These are phyloP conservation scores for Capitulum mitella DNA, from an alignment of 2,888 invertebrate species.

Conservation along the genomic window DNA sequence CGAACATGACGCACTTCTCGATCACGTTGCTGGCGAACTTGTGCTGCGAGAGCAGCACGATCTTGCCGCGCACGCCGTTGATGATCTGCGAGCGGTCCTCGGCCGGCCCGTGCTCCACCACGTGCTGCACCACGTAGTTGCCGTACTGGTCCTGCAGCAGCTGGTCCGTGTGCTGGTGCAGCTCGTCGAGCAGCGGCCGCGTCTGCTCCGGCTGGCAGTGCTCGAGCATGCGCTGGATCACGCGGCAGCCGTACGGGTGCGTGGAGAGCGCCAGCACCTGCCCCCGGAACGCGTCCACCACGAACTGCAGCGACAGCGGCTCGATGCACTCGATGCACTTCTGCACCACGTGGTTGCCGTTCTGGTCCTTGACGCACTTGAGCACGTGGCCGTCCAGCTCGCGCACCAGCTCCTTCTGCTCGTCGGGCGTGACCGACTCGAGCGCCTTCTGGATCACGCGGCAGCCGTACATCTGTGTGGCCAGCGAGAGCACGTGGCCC, in stretches of 20 bases:
- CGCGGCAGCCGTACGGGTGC: constrained; percentile 98
- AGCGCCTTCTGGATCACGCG: constrained; percentile 98
- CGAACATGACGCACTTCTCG: constrained; percentile 97
- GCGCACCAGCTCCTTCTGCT: constrained; percentile 94
- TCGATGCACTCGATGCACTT: constrained; percentile 99
- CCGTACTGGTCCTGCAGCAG: constrained; percentile 97
- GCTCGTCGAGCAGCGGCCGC: constrained; percentile 79
- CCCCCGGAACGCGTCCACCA: constrained; percentile 69
- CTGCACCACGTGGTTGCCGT: constrained; percentile 99
- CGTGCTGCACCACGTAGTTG: constrained; percentile 98
- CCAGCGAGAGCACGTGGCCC: constrained; percentile 89
- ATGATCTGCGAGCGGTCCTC: constrained; percentile 96
- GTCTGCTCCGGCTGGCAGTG: constrained; percentile 92
- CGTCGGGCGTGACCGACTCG: constrained; percentile 90
- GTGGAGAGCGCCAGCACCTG: constrained; percentile 93
- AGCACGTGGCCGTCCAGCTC: constrained; percentile 96
- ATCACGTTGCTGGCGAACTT: constrained; percentile 99
- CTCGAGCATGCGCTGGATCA: constrained; percentile 97
- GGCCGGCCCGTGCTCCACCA: constrained; percentile 89
- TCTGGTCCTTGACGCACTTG: constrained; percentile 99
- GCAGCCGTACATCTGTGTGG: constrained; percentile 99
- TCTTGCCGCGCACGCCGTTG: constrained; percentile 76
- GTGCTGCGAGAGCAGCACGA: constrained; percentile 90
- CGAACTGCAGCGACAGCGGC: constrained; percentile 90
- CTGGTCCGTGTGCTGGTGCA: constrained; percentile 90